A percentile compares a stretch with the other conserved stretches of the same genome.
Conservation (phyloP, 2,797 vertebrate species). For the Rousettus madagascariensis region DNA sequence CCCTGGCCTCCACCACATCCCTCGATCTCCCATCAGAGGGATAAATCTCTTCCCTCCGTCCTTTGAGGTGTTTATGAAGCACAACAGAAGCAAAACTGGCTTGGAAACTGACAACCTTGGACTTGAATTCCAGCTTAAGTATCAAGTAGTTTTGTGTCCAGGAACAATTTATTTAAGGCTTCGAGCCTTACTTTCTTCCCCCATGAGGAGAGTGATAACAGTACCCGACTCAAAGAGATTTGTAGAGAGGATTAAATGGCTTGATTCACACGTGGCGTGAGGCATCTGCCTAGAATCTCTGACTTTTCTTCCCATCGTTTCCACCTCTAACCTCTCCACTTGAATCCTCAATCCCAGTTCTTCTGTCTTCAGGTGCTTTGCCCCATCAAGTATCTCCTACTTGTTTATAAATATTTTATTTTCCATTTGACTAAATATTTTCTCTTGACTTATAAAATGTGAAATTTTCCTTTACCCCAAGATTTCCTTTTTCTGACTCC, state of each 20-base stretch:
- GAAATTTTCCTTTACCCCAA: not conserved
- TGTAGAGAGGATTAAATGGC: not conserved
- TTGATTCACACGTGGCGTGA: not conserved
- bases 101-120: not conserved
- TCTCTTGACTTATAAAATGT: not conserved
- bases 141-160: not conserved
- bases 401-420: not conserved
- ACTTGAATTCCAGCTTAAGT: not conserved
- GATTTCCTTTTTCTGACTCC: not conserved
- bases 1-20: not conserved
- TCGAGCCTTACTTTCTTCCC: not conserved
- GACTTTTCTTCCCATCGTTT: not conserved
- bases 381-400: not conserved
- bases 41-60: not conserved
- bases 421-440: not conserved
- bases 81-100: not conserved
- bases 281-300: not conserved
- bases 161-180: not conserved
- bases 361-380: not conserved
- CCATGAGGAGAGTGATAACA: not conserved
- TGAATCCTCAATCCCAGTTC: not conserved
- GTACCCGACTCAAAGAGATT: not conserved
- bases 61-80: not conserved
- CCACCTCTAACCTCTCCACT: not conserved
- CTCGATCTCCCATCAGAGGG: not conserved